Base-by-base conservation (phyloP, 2,888 invertebrate genomes). In the Pyrochroa serraticornis region DNA sequence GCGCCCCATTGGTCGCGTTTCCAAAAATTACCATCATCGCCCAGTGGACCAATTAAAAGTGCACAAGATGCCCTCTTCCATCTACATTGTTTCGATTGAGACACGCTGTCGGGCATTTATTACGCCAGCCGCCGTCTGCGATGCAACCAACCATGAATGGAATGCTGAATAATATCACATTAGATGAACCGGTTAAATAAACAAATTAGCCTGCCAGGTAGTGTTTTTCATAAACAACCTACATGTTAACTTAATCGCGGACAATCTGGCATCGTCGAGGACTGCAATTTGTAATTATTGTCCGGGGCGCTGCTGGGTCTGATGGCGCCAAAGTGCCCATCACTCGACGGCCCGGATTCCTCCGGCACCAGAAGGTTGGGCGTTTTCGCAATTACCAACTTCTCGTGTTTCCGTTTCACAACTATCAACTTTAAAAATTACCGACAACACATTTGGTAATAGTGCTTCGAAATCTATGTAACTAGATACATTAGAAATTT, bases 131-230 rank as follows among this genome's bases (percentile, higher is more conserved):
- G 46, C 46, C 47, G 50, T 50, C 51, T 52, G 51, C 47, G 48
- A 49, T 50, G 57, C 66, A 54, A 41, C 64, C 69, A 64, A 66
- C 66, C 67, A 69, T 69, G 68, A 67, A 67, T 66, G 69, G 69
- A 67, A 69, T 69, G 67, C 60, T 65, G 68, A 67, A 67, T 67
- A 66, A 64, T 66, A 66, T 66, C 66, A 56, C 58, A 62, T 67
- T 63, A 56, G 53, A 60, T 48, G 52, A 60, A 60, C 60, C 60
- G 60, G 57, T 60, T 60, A 54, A 58, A 58, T 58, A 62, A 57
- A 60, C 62, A 62, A 62, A 62, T 62, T 62, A 53, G 45, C 52
- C 62, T 59, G 39, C 41, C 54, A 59, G 49, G 41, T 50, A 54
- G 54, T 45, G 53, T 54, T 59, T 59, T 59, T 59, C 54, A 55